Evolutionary conservation across 2,113 vertebrate species (phyloP), one percentile per base, ranked within the genome.

Genomic region (Urocolius indicus): DNA sequence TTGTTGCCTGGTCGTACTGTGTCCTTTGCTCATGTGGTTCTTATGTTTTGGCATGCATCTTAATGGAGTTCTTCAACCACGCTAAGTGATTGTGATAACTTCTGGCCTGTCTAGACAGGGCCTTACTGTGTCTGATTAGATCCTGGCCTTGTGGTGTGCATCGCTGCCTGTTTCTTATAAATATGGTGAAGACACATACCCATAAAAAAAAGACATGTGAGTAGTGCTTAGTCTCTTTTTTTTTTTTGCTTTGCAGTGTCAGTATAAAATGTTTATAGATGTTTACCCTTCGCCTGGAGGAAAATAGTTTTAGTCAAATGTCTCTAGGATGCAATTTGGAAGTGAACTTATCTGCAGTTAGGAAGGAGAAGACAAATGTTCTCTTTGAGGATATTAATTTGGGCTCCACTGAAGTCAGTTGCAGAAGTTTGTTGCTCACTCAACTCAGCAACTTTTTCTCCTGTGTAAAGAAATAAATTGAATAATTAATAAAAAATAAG

Each of bases 31-130:
- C 19, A 61, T 73, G 62, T 79, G 58, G 80, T 82, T 93, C n/a
- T 43, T 80, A 67, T 92, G 86, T 86, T 68, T 77, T 84, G 90
- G 79, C 85, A 88, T 89, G 92, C 69, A 27, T 84, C 85, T 93
- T 96, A 93, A 86, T 94, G 90, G 92, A 67, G 90, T 90, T 92
- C 92, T 90, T 94, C 88, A 95, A 72, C 95, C 94, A 93, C 41
- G 27, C 74, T 96, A 95, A 96, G 88, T 67, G 95, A 75, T 62
- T 86, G 92, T 90, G 93, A 92, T 94, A 96, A 96, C 92, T 96
- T 94, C 75, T 96, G 79, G 79, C 94, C 90, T 96, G 94, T 96
- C 96, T 96, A 96, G 95, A 96, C 94, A 95, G 93, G 84, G 93
- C 94, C 94, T 97, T 96, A 90, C 95, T 81, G 92, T 75, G 92